Conservation (phyloP, 2,113 vertebrate genomes). For the Oncorhynchus kisutch region DNA sequence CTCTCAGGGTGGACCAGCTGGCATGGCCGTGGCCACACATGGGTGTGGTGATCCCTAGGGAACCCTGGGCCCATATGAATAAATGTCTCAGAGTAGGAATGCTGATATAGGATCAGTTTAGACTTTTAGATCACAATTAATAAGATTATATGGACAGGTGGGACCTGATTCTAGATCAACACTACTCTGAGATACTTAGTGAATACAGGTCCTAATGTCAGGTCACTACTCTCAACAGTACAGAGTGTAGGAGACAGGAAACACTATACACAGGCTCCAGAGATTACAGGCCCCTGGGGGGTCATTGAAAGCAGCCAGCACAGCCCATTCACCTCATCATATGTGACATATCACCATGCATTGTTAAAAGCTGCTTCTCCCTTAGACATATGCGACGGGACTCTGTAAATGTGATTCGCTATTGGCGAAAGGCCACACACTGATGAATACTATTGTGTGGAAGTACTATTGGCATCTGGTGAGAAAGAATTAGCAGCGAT, state of each 20-base stretch:
- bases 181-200: background rate
- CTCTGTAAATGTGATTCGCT: slow-evolving; percentile 73
- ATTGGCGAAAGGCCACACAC: slow-evolving; percentile 76
- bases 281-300: background rate
- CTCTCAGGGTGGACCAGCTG: background rate
- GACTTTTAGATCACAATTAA: too few relatives aligned
- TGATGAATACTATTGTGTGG: slow-evolving; percentile 74
- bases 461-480: slow-evolving; percentile 74
- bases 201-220: background rate
- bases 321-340: slow-evolving; percentile 62
- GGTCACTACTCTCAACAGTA: background rate
- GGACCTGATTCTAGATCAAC: background rate
- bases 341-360: slow-evolving; percentile 74
- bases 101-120: too few relatives aligned
- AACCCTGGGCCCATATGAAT: background rate
- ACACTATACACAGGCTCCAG: too few relatives aligned
- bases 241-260: background rate
- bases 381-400: slow-evolving; percentile 76
- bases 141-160: too few relatives aligned
- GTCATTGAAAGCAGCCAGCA: background rate
- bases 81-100: too few relatives aligned
- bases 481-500: slow-evolving; percentile 11
- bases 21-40: background rate
- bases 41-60: background rate
- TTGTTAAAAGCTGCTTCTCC: slow-evolving; percentile 73